These are phyloP conservation scores for Drosophila lutescens DNA, from an alignment of 2,888 invertebrate genomes.

Conservation along the genomic window DNA sequence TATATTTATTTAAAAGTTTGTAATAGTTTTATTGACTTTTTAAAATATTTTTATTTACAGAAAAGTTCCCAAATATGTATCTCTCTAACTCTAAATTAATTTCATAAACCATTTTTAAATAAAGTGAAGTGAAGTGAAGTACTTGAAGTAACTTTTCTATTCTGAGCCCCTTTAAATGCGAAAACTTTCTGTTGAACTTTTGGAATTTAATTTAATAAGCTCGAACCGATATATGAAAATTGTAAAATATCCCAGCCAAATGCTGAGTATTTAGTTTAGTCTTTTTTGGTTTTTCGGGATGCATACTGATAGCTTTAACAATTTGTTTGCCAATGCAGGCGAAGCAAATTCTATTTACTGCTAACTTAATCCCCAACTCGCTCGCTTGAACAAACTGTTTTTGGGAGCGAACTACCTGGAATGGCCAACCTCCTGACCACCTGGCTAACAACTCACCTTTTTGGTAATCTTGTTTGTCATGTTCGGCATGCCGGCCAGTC, in stretches of 20 bases:
- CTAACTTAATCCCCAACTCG: conserved; percentile 31
- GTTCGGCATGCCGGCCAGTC: conserved; percentile 76
- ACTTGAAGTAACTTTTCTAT: neutral
- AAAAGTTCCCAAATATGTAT: no score
- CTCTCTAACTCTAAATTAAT: neutral
- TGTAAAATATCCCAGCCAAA: neutral
- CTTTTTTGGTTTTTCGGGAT: neutral
- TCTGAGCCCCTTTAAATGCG: neutral
- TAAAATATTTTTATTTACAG: no score
- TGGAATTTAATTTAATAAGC: neutral
- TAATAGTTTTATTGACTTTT: no score
- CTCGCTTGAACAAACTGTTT: conserved; percentile 6
- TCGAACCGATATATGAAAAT: neutral
- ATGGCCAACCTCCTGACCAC: neutral
- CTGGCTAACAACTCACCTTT: conserved; percentile 69
- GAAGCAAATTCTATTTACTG: conserved; percentile 38
- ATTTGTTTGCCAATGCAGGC: conserved; percentile 25
- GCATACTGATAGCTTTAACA: conserved; percentile 19
- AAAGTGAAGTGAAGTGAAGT: neutral
- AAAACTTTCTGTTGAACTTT: neutral
- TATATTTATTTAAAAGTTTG: no score
- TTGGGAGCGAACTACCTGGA: neutral
- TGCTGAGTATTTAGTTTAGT: neutral
- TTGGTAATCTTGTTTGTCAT: conserved; percentile 82
- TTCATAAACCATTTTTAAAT: neutral